phyloP scores from a whole-genome alignment of 2,888 invertebrate genomes.

The Plutella xylostella region DNA sequence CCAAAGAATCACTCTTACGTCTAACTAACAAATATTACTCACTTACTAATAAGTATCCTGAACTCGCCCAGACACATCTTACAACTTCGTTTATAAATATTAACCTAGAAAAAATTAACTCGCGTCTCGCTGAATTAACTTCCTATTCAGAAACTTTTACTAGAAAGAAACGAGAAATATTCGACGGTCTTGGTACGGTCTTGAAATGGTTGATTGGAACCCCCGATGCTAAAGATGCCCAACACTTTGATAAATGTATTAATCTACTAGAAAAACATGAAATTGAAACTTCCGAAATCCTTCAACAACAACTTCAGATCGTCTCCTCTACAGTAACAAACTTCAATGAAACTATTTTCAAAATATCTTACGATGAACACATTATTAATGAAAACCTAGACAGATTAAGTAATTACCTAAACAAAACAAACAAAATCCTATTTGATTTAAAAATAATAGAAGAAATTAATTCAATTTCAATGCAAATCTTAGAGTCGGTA shows the following conservation, averaged over 20 bases:
- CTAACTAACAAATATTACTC: neutral
- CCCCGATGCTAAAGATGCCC: slow-evolving; percentile 24
- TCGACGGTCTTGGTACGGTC: slow-evolving; percentile 21
- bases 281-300: slow-evolving; percentile 15
- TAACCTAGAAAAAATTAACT: neutral
- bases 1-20: neutral
- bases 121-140: neutral
- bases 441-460: neutral
- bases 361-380: slow-evolving; percentile 7
- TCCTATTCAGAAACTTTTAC: neutral
- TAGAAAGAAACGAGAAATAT: slow-evolving; percentile 20
- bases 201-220: slow-evolving; percentile 25
- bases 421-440: neutral
- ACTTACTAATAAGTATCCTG: neutral
- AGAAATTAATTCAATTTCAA: neutral
- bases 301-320: slow-evolving; percentile 23
- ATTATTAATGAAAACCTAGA: slow-evolving; percentile 7
- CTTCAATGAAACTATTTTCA: slow-evolving; percentile 6
- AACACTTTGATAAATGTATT: slow-evolving; percentile 23
- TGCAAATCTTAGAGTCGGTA: slow-evolving; percentile 5
- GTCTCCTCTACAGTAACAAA: slow-evolving; percentile 21
- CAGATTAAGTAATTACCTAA: neutral
- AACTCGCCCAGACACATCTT: neutral
- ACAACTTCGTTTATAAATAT: neutral
- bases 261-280: slow-evolving; percentile 19